Percentiles rank a stretch among this genome's conserved stretches.
Conservation (phyloP, 2,797 vertebrate genomes). For the Discoglossus pictus region DNA sequence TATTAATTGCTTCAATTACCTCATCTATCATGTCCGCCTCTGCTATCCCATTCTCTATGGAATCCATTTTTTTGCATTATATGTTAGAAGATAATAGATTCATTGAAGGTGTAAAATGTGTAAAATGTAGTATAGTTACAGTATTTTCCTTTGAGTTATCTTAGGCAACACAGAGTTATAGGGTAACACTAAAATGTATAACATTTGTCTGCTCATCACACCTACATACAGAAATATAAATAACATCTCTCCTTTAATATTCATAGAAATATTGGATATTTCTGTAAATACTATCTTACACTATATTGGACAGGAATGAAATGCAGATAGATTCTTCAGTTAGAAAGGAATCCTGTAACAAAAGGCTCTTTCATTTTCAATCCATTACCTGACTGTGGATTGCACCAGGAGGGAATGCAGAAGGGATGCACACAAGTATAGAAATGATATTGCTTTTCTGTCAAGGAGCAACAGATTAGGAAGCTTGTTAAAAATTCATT, state of each 20-base stretch:
- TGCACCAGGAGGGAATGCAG: constrained; percentile 26
- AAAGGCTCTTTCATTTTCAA: constrained; percentile 30
- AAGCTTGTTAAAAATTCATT: constrained; percentile 75
- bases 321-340: not conserved
- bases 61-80: too few species aligned
- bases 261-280: constrained; percentile 20
- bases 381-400: constrained; percentile 23
- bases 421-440: constrained; percentile 39
- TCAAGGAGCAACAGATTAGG: constrained; percentile 65
- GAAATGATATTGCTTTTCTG: constrained; percentile 56
- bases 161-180: too few species aligned
- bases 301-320: not conserved
- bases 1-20: too few species aligned
- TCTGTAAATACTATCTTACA: constrained; percentile 8
- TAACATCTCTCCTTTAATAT: not conserved
- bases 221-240: not conserved
- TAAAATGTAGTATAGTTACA: too few species aligned
- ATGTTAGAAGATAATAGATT: too few species aligned
- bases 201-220: not conserved
- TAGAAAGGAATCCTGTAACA: constrained; percentile 9
- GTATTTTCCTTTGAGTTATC: too few species aligned
- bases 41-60: too few species aligned
- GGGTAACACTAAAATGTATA: not conserved
- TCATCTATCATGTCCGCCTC: too few species aligned
- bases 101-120: too few species aligned